Evolutionary conservation across 2,888 invertebrate species (phyloP).

Genomic region (Drosophila mimetica): DNA sequence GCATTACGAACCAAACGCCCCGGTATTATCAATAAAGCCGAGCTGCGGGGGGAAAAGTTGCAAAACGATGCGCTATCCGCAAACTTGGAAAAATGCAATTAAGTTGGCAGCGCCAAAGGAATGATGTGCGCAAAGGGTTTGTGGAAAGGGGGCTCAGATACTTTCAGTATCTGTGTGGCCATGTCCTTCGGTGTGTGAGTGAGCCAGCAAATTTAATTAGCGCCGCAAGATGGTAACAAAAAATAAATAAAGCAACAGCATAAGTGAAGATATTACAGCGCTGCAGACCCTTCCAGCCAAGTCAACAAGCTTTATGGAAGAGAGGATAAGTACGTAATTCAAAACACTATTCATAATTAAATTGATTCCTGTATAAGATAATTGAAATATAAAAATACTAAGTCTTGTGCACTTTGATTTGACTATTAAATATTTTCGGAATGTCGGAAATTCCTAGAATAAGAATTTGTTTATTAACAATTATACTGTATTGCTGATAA

Average conservation of each 20-base stretch:
- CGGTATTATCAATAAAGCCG: conserved; percentile 37
- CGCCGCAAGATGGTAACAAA: conserved; percentile 25
- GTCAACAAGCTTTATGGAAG: neutral
- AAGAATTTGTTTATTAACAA: too few species aligned
- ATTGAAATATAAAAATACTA: too few species aligned
- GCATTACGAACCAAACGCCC: too few species aligned
- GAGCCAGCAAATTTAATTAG: conserved; percentile 48
- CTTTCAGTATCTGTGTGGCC: conserved; percentile 1
- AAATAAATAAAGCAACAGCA: conserved; percentile 13
- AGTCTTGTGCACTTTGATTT: too few species aligned
- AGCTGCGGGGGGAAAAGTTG: conserved; percentile 13
- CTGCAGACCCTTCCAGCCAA: neutral
- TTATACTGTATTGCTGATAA: too few species aligned
- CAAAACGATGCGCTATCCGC: conserved; percentile 19
- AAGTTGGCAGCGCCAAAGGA: conserved; percentile 31
- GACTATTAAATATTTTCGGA: too few species aligned
- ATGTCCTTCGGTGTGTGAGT: conserved; percentile 6
- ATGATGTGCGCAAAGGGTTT: neutral
- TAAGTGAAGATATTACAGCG: conserved; percentile 16
- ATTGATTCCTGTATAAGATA: too few species aligned
- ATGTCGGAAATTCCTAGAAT: too few species aligned
- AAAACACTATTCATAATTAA: neutral
- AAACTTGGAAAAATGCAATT: conserved; percentile 55
- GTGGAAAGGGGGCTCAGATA: neutral
- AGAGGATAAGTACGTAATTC: neutral